Percentiles rank a stretch among this genome's conserved stretches.
phyloP scores from a whole-genome alignment of 2,888 invertebrate genomes.

The Diarsia brunnea region DNA sequence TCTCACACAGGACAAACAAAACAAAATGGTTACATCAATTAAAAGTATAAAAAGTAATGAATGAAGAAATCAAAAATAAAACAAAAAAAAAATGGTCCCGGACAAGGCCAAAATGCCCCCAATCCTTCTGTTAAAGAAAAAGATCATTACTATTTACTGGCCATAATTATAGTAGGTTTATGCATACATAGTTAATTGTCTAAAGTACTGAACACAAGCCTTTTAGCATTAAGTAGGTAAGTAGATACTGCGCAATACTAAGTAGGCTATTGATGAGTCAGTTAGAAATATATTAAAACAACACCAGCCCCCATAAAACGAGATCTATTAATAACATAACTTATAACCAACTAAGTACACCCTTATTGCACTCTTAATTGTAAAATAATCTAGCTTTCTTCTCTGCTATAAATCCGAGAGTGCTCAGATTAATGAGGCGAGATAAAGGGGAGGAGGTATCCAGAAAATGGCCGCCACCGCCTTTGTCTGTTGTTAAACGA shows the following conservation, averaged over 20 bases:
- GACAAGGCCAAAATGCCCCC: too few relatives aligned
- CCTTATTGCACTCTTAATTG: constrained; percentile 54
- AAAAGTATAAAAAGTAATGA: too few relatives aligned
- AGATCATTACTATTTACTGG: not conserved
- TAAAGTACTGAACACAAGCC: not conserved
- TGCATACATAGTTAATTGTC: not conserved
- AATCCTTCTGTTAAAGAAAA: not conserved
- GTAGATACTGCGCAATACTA: not conserved
- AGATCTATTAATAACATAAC: constrained; percentile 1
- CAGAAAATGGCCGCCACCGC: constrained; percentile 53
- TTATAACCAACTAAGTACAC: not conserved
- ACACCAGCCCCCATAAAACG: not conserved
- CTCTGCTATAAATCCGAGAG: constrained; percentile 56
- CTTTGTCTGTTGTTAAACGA: constrained; percentile 44
- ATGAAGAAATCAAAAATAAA: too few relatives aligned
- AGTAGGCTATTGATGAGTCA: not conserved
- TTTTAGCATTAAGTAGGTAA: not conserved
- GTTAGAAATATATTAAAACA: not conserved
- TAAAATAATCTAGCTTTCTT: constrained; percentile 54
- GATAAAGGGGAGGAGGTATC: constrained; percentile 61
- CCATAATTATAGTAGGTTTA: not conserved
- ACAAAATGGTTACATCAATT: too few relatives aligned
- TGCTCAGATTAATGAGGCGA: constrained; percentile 63
- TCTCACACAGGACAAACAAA: too few relatives aligned
- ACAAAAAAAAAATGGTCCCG: too few relatives aligned